Evolutionary conservation across 2,888 invertebrate genomes (phyloP).

Genomic region (Diarsia brunnea): DNA sequence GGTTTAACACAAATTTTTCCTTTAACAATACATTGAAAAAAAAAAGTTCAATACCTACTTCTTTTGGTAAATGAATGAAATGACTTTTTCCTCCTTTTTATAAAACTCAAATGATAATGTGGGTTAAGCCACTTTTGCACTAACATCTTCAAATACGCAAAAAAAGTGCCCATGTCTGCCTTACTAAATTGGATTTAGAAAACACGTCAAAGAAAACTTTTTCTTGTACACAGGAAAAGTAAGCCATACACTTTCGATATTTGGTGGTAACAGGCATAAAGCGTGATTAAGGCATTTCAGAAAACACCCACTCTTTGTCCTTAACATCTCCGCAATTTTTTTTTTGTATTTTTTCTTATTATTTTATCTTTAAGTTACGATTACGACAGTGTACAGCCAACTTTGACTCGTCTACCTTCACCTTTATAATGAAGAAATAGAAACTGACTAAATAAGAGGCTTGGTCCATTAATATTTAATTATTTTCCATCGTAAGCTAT

Average conservation of each 20-base stretch:
- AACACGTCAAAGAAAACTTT: constrained; percentile 42
- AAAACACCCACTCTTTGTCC: constrained; percentile 24
- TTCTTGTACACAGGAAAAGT: constrained; percentile 44
- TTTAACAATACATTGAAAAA: not conserved
- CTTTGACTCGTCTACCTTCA: constrained; percentile 59
- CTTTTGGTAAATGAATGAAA: not conserved
- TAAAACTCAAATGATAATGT: constrained; percentile 17
- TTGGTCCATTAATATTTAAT: constrained; percentile 45
- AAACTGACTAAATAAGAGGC: constrained; percentile 59
- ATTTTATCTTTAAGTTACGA: constrained; percentile 28
- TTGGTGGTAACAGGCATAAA: constrained; percentile 51
- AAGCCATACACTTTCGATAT: constrained; percentile 54
- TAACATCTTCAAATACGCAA: constrained; percentile 40
- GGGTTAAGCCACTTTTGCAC: constrained; percentile 19
- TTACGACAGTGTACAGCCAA: constrained; percentile 51
- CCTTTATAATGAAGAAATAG: constrained; percentile 55
- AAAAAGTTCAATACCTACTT: not conserved
- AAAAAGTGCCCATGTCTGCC: constrained; percentile 36
- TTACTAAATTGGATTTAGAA: constrained; percentile 22
- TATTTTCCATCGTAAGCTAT: constrained; percentile 49
- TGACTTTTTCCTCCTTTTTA: not conserved
- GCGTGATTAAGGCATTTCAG: constrained; percentile 25
- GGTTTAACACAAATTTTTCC: constrained; percentile 7
- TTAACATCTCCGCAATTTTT: constrained; percentile 2
- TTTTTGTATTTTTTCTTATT: constrained; percentile 16